Evolutionary conservation across 1,140 invertebrate species (phyloP), one percentile per base, ranked within the genome.

Genomic region (Lysiphlebus fabarum): DNA sequence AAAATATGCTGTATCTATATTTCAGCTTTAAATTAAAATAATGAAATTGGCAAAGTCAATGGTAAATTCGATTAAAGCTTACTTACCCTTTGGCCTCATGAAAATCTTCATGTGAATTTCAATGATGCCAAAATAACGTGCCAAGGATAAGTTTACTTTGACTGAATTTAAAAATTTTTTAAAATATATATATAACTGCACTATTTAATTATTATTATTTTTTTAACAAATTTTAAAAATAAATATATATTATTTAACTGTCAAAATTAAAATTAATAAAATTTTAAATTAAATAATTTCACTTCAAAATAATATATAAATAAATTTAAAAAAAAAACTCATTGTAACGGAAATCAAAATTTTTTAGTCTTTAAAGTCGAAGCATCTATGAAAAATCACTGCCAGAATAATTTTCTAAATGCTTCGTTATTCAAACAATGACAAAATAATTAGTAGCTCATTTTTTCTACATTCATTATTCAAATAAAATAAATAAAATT

Each of bases 381-480:
- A 75, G 74, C 70, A 75, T 76, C 69, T 74, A 74, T 68, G 71
- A 74, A 76, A 51, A 51, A 74, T 65, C 73, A 76, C 74, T 76
- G 74, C 74, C 74, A 76, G 67, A 71, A 73, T 41, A 68, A 71
- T 66, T 74, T 75, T 77, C 65, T 72, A 73, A 69, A 69, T 71
- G 71, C 73, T 79, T 79, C 74, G 75, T 67, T 70, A 73, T 73
- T 76, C 75, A 73, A 51, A 36, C 71, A 68, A 74, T 71, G 70
- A 76, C 70, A 50, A 51, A 50, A 34, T 26, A 26, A 65, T 67
- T 68, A 77, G 64, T 72, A 67, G 72, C 72, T 79, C 76, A 78
- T 76, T 79, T 79, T 43, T 79, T 78, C 76, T 79, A 79, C 76
- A 74, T 72, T 69, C 75, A 73, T 78, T 73, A 66, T 78, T 73